Evolutionary conservation across 1,140 invertebrate species (phyloP).

Genomic region (Chrysomallon squamiferum): DNA sequence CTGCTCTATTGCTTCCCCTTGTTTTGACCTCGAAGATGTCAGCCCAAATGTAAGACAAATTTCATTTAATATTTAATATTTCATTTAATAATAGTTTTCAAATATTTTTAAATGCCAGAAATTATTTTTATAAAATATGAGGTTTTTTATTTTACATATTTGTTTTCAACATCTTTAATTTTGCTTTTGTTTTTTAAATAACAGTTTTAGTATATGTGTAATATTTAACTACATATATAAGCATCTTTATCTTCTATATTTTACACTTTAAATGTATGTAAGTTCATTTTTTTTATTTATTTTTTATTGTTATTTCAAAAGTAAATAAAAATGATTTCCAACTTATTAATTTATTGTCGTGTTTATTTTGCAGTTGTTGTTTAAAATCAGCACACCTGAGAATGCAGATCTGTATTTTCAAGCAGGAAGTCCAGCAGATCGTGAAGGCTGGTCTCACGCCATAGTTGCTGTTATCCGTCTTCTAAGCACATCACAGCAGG

Average conservation of each 20-base stretch:
- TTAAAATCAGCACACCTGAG: conserved; percentile 36
- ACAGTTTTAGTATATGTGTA: too few species aligned
- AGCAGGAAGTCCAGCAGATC: conserved; percentile 39
- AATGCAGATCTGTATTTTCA: conserved; percentile 45
- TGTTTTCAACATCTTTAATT: not conserved
- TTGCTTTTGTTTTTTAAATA: not conserved
- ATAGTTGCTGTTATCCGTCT: conserved; percentile 46
- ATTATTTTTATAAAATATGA: too few species aligned
- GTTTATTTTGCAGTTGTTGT: conserved; percentile 30
- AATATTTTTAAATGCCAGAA: not conserved
- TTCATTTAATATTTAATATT: not conserved
- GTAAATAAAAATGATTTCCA: too few species aligned
- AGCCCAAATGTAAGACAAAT: conserved; percentile 14
- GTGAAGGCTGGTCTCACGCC: conserved; percentile 49
- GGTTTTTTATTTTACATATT: too few species aligned
- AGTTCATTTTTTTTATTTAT: not conserved
- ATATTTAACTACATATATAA: too few species aligned
- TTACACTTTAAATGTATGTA: too few species aligned
- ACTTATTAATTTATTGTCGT: not conserved
- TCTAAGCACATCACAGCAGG: conserved; percentile 40
- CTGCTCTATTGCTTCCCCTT: conserved; percentile 39
- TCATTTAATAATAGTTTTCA: not conserved
- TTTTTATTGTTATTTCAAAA: too few species aligned
- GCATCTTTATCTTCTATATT: too few species aligned
- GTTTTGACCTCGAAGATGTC: conserved; percentile 28